Conservation (phyloP, 2,797 vertebrate genomes). For the Avahi laniger region DNA sequence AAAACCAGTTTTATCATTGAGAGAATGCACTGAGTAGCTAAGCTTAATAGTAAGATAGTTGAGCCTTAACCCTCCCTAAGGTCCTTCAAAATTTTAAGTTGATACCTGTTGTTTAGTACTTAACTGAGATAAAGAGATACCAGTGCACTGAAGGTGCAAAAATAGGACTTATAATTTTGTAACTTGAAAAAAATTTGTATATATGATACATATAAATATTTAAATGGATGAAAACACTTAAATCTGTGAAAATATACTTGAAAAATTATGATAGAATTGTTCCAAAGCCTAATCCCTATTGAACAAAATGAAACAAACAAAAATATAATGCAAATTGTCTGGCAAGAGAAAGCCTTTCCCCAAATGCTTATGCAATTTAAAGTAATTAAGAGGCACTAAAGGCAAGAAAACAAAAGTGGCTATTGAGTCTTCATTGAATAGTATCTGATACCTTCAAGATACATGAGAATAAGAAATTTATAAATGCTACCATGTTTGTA, state of each 20-base stretch:
- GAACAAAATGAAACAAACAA: not conserved
- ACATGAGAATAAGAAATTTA: not conserved
- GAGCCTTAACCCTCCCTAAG: not conserved
- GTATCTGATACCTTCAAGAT: not conserved
- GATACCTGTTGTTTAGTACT: not conserved
- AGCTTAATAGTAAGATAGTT: not conserved
- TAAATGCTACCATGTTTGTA: not conserved
- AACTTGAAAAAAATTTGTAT: not conserved
- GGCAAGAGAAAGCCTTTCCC: not conserved
- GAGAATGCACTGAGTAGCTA: not conserved
- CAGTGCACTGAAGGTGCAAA: not conserved
- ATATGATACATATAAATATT: not conserved
- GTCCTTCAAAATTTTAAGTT: not conserved
- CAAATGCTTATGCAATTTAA: not conserved
- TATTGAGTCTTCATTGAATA: not conserved
- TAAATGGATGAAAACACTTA: not conserved
- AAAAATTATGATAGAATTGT: not conserved
- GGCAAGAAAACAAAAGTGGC: not conserved
- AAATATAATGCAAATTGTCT: not conserved
- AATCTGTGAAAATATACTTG: not conserved
- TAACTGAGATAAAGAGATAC: not conserved
- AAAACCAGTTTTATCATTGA: not conserved
- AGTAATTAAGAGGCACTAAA: not conserved
- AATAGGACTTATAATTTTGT: not conserved
- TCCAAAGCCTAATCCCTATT: not conserved